Percentiles rank a stretch among this genome's conserved stretches.
These are phyloP conservation scores for Gobius niger DNA, from an alignment of 2,113 vertebrate species.

Conservation along the genomic window DNA sequence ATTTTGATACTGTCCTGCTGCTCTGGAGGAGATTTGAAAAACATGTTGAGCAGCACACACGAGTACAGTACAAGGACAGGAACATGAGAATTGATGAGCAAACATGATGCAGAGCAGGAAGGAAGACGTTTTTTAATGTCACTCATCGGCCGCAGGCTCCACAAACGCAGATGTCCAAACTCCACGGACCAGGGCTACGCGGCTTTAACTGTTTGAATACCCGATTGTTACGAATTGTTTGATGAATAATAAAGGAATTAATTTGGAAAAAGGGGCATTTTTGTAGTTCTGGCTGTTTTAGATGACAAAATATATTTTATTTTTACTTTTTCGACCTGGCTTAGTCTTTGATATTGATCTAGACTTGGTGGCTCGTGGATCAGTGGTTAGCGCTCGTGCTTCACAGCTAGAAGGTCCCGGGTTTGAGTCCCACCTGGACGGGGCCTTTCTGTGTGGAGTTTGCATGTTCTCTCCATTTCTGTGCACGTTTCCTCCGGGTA, in stretches of 20 bases:
- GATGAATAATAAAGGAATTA: no score
- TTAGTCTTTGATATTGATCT: no score
- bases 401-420: no score
- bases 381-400: no score
- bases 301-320: no score
- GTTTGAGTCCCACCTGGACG: no score
- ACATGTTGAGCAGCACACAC: background rate
- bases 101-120: slow-evolving; percentile 36
- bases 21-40: background rate
- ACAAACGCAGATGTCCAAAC: slow-evolving; percentile 26
- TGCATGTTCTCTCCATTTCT: no score
- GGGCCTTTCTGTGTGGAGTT: no score
- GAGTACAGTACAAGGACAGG: slow-evolving; percentile 17
- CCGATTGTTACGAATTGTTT: background rate
- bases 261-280: background rate
- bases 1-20: background rate
- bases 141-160: slow-evolving; percentile 20
- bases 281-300: no score
- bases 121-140: slow-evolving; percentile 37
- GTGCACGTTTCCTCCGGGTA: no score
- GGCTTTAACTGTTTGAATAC: background rate
- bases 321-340: no score
- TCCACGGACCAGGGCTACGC: background rate
- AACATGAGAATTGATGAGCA: slow-evolving; percentile 14
- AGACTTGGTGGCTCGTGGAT: no score